Evolutionary conservation across 1,140 invertebrate genomes (phyloP).

Genomic region (Leptestheria dahalacensis): DNA sequence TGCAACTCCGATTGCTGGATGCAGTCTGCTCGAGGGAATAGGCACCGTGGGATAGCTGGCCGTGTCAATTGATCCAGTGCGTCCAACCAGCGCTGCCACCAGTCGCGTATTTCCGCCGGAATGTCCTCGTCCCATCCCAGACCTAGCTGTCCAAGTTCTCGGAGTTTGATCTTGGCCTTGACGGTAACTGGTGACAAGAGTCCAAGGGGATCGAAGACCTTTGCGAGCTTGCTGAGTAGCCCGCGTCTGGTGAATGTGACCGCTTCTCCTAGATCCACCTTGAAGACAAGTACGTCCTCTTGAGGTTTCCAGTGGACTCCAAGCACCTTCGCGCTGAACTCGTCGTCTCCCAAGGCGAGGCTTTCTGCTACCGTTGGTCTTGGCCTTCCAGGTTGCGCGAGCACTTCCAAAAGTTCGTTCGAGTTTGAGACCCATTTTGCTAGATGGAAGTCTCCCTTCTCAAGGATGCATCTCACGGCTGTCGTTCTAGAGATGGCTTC

Average conservation of each 20-base stretch:
- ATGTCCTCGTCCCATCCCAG: slow-evolving; percentile 19
- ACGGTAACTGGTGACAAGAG: neutral
- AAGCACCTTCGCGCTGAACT: neutral
- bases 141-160: neutral
- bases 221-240: neutral
- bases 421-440: neutral
- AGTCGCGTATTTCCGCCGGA: neutral
- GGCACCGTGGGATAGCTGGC: slow-evolving; percentile 4
- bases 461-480: neutral
- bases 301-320: neutral
- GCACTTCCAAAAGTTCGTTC: neutral
- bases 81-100: slow-evolving; percentile 18
- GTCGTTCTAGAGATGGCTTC: neutral
- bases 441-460: neutral
- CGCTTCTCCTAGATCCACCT: too few species aligned
- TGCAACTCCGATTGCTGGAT: slow-evolving; percentile 19
- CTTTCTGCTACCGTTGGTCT: too few species aligned
- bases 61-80: neutral
- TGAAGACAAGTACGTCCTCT: neutral
- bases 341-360: neutral
- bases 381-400: neutral
- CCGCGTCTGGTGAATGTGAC: neutral
- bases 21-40: slow-evolving; percentile 3
- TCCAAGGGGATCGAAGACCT: neutral
- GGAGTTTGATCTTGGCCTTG: neutral